A percentile compares a stretch with the other conserved stretches of the same genome.
These are phyloP conservation scores for Gibbula magus DNA, from an alignment of 2,888 invertebrate species.

Conservation along the genomic window DNA sequence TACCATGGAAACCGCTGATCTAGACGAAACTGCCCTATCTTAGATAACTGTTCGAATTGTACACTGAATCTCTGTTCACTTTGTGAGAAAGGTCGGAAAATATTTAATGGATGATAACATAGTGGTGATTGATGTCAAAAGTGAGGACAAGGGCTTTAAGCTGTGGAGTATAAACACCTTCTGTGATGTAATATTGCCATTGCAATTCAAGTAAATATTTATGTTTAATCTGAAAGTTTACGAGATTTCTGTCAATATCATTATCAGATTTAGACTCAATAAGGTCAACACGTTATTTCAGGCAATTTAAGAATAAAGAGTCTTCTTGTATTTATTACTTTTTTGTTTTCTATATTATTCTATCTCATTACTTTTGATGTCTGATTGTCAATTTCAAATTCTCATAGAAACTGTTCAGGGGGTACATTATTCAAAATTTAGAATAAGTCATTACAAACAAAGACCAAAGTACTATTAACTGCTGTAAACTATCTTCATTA, in stretches of 20 bases:
- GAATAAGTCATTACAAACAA: no score
- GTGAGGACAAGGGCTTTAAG: not conserved
- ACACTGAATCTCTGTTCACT: constrained; percentile 6
- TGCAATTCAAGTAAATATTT: constrained; percentile 7
- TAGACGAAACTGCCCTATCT: not conserved
- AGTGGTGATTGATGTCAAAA: not conserved
- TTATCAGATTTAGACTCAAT: not conserved
- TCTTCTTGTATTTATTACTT: no score
- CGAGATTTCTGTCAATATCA: constrained; percentile 11
- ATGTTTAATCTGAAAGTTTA: constrained; percentile 5
- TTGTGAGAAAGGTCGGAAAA: constrained; percentile 5
- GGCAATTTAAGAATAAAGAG: no score
- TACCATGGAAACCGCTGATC: not conserved
- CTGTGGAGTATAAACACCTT: not conserved
- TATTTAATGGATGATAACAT: not conserved
- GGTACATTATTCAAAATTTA: no score
- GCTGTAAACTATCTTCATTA: no score
- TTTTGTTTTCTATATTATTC: no score
- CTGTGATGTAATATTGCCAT: not conserved
- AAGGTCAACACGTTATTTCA: not conserved
- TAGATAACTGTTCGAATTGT: not conserved
- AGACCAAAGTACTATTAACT: no score
- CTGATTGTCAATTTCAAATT: no score
- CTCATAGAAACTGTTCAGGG: no score
- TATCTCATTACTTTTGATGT: no score